A percentile compares a stretch with the other conserved stretches of the same genome.
These are phyloP conservation scores for Heliocidaris erythrogramma DNA, from an alignment of 35 echinoderm and acorn worm genomes.

Conservation along the genomic window DNA sequence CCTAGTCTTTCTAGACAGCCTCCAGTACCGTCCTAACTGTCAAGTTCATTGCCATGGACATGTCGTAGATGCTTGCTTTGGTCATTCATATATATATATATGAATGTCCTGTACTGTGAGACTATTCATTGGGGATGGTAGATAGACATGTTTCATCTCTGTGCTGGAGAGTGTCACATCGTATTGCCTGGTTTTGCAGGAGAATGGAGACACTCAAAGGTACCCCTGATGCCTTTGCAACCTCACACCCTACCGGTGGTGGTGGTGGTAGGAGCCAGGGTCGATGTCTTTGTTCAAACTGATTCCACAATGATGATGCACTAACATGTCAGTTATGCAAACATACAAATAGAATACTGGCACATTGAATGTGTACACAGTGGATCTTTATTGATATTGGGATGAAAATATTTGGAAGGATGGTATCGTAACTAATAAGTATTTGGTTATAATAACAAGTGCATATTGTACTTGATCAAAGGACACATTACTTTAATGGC, in stretches of 20 bases:
- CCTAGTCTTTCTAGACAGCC: neutral
- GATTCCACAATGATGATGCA: neutral
- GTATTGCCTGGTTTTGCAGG: neutral
- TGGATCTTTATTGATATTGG: neutral
- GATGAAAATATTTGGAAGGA: slow-evolving; percentile 3
- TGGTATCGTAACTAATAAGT: neutral
- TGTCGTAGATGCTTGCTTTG: neutral
- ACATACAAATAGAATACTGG: neutral
- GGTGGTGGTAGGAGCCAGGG: neutral
- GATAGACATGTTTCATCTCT: slow-evolving; percentile 17
- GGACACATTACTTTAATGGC: neutral
- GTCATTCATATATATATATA: neutral
- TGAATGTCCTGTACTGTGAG: neutral
- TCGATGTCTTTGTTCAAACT: neutral
- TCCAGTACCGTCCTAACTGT: neutral
- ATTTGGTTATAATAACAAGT: neutral
- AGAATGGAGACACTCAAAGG: neutral
- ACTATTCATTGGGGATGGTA: neutral
- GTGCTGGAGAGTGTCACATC: neutral
- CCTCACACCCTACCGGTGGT: no score
- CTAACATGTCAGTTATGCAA: neutral
- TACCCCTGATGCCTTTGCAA: neutral
- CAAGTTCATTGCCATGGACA: neutral
- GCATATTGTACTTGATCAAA: neutral
- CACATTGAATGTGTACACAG: neutral